Percentiles rank a stretch among this genome's conserved stretches.
Evolutionary conservation across 2,113 vertebrate genomes (phyloP).

Genomic region (Oreochromis spilurus): DNA sequence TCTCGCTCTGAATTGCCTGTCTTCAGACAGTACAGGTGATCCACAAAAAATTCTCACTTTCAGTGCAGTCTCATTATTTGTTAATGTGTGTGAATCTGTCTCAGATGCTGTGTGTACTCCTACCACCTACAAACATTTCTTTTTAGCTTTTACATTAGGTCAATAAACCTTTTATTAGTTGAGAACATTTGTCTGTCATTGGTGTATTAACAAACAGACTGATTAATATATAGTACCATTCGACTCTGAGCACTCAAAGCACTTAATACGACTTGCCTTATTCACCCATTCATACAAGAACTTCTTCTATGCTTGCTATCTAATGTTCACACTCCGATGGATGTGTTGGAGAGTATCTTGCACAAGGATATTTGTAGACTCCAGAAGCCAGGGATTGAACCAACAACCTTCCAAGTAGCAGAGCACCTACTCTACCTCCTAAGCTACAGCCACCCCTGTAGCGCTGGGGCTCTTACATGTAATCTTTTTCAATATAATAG

Average conservation of each 20-base stretch:
- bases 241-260: neutral
- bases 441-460: neutral
- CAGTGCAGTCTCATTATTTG: neutral
- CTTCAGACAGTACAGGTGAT: conserved; percentile 83
- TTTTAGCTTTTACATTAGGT: neutral
- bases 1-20: conserved; percentile 69
- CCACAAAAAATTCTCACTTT: neutral
- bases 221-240: neutral
- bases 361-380: neutral
- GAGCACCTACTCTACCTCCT: neutral
- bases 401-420: neutral
- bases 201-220: neutral
- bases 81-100: neutral
- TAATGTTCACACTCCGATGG: neutral
- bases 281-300: neutral
- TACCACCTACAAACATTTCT: neutral
- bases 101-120: neutral
- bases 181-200: neutral
- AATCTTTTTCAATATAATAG: neutral
- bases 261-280: neutral
- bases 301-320: neutral
- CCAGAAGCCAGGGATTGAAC: neutral
- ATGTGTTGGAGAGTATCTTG: neutral
- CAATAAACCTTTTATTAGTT: neutral
- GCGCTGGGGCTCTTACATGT: neutral